Evolutionary conservation across 1,140 invertebrate genomes (phyloP).

Genomic region (Colletes latitarsis): DNA sequence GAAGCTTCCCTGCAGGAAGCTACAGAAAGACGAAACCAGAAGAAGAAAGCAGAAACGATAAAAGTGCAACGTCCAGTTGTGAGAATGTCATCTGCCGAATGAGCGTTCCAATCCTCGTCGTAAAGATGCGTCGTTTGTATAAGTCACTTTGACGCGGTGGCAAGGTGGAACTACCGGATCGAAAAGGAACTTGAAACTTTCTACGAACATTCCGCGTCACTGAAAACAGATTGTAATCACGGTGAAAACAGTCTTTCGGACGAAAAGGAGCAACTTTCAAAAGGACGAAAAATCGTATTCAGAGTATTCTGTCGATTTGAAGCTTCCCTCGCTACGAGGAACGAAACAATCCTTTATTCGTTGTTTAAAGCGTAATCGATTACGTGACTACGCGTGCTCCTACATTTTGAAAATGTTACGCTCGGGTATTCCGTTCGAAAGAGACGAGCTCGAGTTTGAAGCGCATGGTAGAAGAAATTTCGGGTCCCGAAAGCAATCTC

Average conservation of each 20-base stretch:
- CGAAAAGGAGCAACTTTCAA: neutral
- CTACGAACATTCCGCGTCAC: neutral
- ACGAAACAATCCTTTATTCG: no score
- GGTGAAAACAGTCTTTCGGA: neutral
- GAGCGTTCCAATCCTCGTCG: neutral
- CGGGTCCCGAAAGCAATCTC: constrained; percentile 7
- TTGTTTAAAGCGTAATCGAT: neutral
- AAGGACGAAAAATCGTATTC: constrained; percentile 6
- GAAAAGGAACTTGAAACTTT: neutral
- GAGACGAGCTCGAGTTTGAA: constrained; percentile 46
- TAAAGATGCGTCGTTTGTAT: neutral
- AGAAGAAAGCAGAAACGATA: neutral
- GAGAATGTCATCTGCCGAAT: neutral
- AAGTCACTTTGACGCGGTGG: neutral
- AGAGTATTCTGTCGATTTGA: neutral
- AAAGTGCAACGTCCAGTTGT: neutral
- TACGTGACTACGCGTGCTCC: no score
- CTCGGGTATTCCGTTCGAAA: no score
- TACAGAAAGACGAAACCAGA: neutral
- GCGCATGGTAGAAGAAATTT: constrained; percentile 10
- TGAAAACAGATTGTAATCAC: neutral
- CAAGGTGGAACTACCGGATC: neutral
- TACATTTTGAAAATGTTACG: no score
- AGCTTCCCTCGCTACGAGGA: neutral
- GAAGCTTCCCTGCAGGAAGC: neutral